A percentile compares a stretch with the other conserved stretches of the same genome.
Conservation (phyloP, 1,140 invertebrate genomes). For the Oryctes rhinoceros region DNA sequence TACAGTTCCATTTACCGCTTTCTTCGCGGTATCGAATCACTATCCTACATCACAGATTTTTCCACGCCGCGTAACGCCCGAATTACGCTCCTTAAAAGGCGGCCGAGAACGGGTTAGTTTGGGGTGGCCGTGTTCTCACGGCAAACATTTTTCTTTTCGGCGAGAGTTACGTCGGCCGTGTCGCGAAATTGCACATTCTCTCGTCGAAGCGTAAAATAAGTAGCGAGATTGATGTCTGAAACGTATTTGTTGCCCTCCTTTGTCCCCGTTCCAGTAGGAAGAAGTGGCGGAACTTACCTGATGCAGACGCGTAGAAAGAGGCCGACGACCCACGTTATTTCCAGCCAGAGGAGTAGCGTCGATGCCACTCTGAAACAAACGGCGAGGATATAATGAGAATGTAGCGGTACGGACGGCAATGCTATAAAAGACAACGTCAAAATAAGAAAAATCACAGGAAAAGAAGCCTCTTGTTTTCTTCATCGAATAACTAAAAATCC, state of each 20-base stretch:
- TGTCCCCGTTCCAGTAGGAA: background rate
- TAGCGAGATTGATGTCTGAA: constrained; percentile 13
- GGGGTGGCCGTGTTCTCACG: background rate
- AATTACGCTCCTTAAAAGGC: background rate
- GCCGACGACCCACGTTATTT: constrained; percentile 12
- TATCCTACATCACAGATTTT: background rate
- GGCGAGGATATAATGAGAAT: background rate
- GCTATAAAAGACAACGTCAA: too few species aligned
- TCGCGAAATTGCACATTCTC: constrained; percentile 21
- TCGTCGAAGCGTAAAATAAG: constrained; percentile 1
- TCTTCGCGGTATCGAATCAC: too few species aligned
- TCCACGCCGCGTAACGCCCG: background rate
- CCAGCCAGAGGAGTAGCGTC: constrained; percentile 4
- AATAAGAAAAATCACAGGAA: too few species aligned
- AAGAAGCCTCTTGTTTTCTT: too few species aligned
- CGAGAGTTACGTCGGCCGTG: background rate
- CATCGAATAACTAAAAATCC: too few species aligned
- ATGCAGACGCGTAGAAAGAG: constrained; percentile 10
- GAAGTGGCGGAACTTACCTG: background rate
- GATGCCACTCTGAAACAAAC: constrained; percentile 17
- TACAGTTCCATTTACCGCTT: too few species aligned
- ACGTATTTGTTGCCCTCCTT: background rate
- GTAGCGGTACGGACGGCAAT: background rate
- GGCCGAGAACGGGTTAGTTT: background rate
- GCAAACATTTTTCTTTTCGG: background rate